Base-by-base conservation (phyloP, 2,113 vertebrate species). In the Craseonycteris thonglongyai region DNA sequence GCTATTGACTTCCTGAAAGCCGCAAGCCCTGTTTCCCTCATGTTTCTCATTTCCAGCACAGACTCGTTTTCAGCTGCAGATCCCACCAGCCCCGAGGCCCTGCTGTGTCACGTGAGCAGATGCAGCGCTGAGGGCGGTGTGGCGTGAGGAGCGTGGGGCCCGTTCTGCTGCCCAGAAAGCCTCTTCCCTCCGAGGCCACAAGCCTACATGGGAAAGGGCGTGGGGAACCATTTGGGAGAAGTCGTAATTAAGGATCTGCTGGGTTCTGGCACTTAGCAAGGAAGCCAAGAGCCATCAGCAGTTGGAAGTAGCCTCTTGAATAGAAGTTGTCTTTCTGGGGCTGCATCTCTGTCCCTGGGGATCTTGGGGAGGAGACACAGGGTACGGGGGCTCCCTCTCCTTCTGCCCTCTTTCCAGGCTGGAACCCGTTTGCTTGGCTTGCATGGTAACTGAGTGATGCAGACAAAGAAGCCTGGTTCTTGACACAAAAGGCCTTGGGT, bases 231-330 rank as follows among this genome's bases (percentile, higher is more conserved):
- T 88, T 88, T 81, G 92, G 68, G 80, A 84, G 80, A 71, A 84
- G 92, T 81, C 2, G 2, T 95, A 82, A 97, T 97, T 96, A 97
- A 96, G 90, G 92, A 93, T 95, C 96, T 93, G 88, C 93, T 68
- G 49, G 82, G 92, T 45, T 81, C 94, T 72, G 84, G 88, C 90
- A 78, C 92, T 90, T 58, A 35, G 1, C 0, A 4, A 88, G 47
- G 87, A 96, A 51, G 30, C 81, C 88, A 59, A 93, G 80, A 90
- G 80, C 92, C 9, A 0, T 33, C 0, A 26, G 92, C 84, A 87
- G 88, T 13, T 61, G 58, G 56, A 79, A 79, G 75, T 47, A 28
- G 87, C 51, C n/a, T 87, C 78, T 51, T 33, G 66, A 47, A 78
- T 83, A 61, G 56, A 59, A 85, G 76, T 51, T 40, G 35, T 75